These are phyloP conservation scores for Lagocephalus sceleratus DNA, from an alignment of 2,797 vertebrate species.

Conservation along the genomic window DNA sequence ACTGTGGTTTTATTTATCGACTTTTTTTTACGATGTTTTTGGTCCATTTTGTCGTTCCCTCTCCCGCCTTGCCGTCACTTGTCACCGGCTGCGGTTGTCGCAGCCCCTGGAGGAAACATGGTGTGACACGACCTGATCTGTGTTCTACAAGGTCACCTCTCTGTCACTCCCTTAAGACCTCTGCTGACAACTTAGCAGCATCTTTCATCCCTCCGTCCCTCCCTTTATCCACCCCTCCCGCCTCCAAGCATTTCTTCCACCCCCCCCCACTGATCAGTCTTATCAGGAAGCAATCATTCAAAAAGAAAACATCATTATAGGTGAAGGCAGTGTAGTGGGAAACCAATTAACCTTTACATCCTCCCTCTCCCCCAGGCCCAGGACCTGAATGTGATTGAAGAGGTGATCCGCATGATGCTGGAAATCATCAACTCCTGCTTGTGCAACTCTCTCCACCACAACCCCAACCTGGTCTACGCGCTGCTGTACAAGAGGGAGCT, in stretches of 20 bases:
- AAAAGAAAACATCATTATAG: conserved; percentile 58
- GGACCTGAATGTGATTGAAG: conserved; percentile 95
- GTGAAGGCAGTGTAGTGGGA: conserved; percentile 61
- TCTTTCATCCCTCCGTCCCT: conserved; percentile 20
- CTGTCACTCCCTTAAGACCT: conserved; percentile 30
- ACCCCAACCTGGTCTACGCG: conserved; percentile 95
- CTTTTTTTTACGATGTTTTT: conserved; percentile 9
- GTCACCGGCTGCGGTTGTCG: conserved; percentile 30
- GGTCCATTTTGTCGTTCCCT: neutral
- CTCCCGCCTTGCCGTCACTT: conserved; percentile 22
- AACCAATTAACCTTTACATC: conserved; percentile 71
- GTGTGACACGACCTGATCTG: conserved; percentile 37
- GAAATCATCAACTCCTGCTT: conserved; percentile 99
- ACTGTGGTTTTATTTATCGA: neutral
- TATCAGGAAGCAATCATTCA: conserved; percentile 49
- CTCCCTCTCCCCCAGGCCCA: conserved; percentile 81
- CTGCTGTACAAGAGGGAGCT: conserved; percentile 96
- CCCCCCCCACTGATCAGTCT: conserved; percentile 31
- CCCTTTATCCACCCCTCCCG: conserved; percentile 5
- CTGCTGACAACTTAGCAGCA: conserved; percentile 31
- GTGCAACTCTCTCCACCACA: conserved; percentile 93
- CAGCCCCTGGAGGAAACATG: conserved; percentile 24
- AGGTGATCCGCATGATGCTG: conserved; percentile 98
- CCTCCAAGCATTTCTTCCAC: conserved; percentile 6
- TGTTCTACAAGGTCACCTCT: conserved; percentile 37